Conservation (phyloP, 2,113 vertebrate species). For the Hemibagrus wyckioides region DNA sequence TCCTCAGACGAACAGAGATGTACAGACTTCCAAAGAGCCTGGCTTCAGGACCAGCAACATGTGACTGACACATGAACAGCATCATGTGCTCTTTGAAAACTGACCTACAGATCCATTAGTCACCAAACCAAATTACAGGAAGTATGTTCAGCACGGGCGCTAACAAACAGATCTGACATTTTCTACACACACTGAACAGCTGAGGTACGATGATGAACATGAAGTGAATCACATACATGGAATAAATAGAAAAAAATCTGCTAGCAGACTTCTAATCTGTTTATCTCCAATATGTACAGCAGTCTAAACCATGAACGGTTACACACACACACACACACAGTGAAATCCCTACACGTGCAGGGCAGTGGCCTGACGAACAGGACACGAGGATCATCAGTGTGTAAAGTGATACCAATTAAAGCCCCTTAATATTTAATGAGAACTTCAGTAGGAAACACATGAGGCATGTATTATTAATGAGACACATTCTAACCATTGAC, state of each 20-base stretch:
- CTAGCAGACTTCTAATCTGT: constrained; percentile 20
- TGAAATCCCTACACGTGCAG: constrained; percentile 27
- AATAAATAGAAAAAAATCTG: neutral
- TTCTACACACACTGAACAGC: constrained; percentile 32
- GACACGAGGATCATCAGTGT: constrained; percentile 29
- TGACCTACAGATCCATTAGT: constrained; percentile 6
- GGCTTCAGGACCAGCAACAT: constrained; percentile 25
- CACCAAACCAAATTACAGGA: constrained; percentile 7
- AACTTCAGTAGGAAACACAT: constrained; percentile 45
- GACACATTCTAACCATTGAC: constrained; percentile 4
- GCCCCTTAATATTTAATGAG: constrained; percentile 50
- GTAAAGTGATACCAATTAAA: constrained; percentile 52
- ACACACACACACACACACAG: neutral
- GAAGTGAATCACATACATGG: constrained; percentile 6
- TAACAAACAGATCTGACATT: constrained; percentile 11
- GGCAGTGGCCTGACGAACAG: constrained; percentile 19
- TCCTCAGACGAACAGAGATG: constrained; percentile 11
- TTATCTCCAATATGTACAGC: constrained; percentile 19
- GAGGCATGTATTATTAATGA: constrained; percentile 37
- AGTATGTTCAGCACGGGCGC: neutral
- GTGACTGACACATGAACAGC: neutral
- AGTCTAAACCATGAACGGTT: constrained; percentile 31
- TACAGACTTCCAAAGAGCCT: constrained; percentile 18
- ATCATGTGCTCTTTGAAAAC: constrained; percentile 37
- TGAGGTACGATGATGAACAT: constrained; percentile 12